Base-by-base conservation (phyloP, 2,888 invertebrate genomes). In the Patella ulyssiponensis region DNA sequence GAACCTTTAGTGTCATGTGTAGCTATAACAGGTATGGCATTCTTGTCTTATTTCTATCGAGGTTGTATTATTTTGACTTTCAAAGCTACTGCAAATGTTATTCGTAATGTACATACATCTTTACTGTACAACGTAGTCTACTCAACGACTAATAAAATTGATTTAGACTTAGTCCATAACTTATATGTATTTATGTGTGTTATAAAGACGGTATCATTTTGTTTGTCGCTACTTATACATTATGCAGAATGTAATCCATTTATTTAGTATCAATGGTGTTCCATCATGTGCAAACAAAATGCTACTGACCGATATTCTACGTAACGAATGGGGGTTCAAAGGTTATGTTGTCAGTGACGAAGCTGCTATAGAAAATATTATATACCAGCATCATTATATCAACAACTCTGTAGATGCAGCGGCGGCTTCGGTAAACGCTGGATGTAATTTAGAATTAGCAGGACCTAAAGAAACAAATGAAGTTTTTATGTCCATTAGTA, bases 1-100 rank as follows among this genome's bases (percentile, higher is more conserved):
- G 90, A 7, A 86, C 88, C 9, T 87, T 86, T 81, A 88, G 87
- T 69, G 73, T 90, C 20, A 90, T 90, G 89, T 90, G 90, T 81
- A 90, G 90, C 79, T 90, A 89, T 78, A 90, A 90, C 82, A 87
- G 87, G 86, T 88, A 44, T 44, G 1, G 0, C 7, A 44, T 44
- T 44, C 44, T 44, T 9, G 44, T 7, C 44, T 44, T 44, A 44
- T 44, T 44, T 44, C 44, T 44, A 4, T 9, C 44, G 44, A 44
- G 44, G 44, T 9, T 44, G 44, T 9, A 44, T 44, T 44, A 7
- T 44, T 44, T 44, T 44, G 44, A 9, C 44, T 44, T 7, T 9
- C 44, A 44, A 44, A 44, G 9, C 44, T 44, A 44, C 44, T 44
- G 44, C 7, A 44, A 9, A 9, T 44, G 44, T 44, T 44, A 44